Evolutionary conservation across 2,888 invertebrate genomes (phyloP).

Genomic region (Litoditis marina): DNA sequence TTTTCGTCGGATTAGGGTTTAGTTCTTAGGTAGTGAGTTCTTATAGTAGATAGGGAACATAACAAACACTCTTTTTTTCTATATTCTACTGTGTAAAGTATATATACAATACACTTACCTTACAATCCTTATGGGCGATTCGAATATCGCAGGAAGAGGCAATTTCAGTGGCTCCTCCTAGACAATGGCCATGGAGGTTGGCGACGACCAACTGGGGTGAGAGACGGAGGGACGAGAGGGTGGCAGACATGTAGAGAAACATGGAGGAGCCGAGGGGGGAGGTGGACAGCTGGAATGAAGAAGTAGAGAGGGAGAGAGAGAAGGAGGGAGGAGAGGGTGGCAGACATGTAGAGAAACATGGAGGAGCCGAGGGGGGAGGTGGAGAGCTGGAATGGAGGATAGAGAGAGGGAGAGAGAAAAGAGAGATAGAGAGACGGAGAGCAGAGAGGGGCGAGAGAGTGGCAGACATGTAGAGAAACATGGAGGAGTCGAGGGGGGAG

Average conservation of each 20-base stretch:
- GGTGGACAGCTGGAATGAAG: conserved; percentile 24
- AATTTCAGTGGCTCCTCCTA: conserved; percentile 42
- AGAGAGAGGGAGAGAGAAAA: too few relatives aligned
- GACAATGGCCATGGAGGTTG: conserved; percentile 34
- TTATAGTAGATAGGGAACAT: too few relatives aligned
- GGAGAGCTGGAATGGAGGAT: conserved; percentile 27
- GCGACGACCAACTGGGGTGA: conserved; percentile 28
- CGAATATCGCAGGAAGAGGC: conserved; percentile 35
- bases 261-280: conserved; percentile 25
- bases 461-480: conserved; percentile 36
- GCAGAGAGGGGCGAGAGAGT: conserved; percentile 19
- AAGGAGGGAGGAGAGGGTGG: conserved; percentile 18
- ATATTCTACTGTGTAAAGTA: too few relatives aligned
- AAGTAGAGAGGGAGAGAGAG: conserved; percentile 21
- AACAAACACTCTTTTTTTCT: too few relatives aligned
- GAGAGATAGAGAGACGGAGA: too few relatives aligned
- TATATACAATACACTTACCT: too few relatives aligned
- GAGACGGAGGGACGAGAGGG: conserved; percentile 16
- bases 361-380: conserved; percentile 21
- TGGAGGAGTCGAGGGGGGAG: conserved; percentile 22
- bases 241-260: conserved; percentile 34
- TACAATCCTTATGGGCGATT: conserved; percentile 27
- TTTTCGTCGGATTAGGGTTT: too few relatives aligned
- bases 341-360: conserved; percentile 37
- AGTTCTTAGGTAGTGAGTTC: too few relatives aligned